These are phyloP conservation scores for Galerucella nymphaeae DNA, from an alignment of 2,888 invertebrate genomes.

Conservation along the genomic window DNA sequence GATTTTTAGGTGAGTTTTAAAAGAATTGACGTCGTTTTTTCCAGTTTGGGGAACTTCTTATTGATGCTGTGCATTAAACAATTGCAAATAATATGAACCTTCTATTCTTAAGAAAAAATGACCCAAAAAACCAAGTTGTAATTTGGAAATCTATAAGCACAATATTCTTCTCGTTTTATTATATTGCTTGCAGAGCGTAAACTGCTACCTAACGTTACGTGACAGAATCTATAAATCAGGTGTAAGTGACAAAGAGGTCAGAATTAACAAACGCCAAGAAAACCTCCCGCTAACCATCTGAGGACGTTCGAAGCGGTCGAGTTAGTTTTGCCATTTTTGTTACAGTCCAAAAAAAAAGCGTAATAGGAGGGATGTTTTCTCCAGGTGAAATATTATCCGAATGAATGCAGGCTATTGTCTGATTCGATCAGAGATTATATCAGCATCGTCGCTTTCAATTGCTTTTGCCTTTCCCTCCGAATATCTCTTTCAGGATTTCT, in stretches of 20 bases:
- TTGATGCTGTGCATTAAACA: too few relatives aligned
- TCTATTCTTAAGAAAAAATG: too few relatives aligned
- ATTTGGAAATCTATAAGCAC: too few relatives aligned
- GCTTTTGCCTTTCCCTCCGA: conserved; percentile 21
- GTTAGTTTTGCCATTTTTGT: background rate
- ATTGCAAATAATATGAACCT: too few relatives aligned
- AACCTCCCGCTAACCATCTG: background rate
- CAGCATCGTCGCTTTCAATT: conserved; percentile 37
- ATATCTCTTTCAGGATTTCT: conserved; percentile 10
- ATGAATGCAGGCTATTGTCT: conserved; percentile 32
- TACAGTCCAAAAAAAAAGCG: background rate
- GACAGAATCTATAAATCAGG: background rate
- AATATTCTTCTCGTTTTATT: too few relatives aligned
- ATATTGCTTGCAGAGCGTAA: too few relatives aligned
- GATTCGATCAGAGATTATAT: conserved; percentile 35
- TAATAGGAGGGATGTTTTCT: conserved; percentile 23
- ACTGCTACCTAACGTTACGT: too few relatives aligned
- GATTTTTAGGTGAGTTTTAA: too few relatives aligned
- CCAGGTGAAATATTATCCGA: conserved; percentile 31
- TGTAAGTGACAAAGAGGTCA: background rate
- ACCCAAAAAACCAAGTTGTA: too few relatives aligned
- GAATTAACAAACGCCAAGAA: conserved; percentile 13
- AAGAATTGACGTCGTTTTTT: too few relatives aligned
- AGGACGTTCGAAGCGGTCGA: background rate
- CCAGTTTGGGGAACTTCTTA: too few relatives aligned